A percentile compares a stretch with the other conserved stretches of the same genome.
Conservation (phyloP, 2,888 invertebrate genomes). For the Tiliacea citrago region DNA sequence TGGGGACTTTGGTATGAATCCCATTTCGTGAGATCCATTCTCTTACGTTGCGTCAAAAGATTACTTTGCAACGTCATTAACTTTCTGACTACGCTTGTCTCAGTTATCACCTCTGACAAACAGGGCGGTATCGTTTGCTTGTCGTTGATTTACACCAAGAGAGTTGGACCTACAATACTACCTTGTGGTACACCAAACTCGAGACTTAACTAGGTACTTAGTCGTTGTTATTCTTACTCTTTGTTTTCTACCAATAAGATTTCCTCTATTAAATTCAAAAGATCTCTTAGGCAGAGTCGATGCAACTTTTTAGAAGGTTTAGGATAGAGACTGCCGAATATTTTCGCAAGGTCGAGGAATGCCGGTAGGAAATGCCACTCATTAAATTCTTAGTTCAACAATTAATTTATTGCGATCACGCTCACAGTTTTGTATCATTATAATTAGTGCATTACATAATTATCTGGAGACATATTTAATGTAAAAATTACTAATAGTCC, state of each 20-base stretch:
- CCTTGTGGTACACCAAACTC: conserved; percentile 17
- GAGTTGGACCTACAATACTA: conserved; percentile 2
- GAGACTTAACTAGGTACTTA: neutral
- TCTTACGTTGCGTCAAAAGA: neutral
- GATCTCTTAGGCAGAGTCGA: neutral
- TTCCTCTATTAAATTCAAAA: neutral
- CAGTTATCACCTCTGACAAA: neutral
- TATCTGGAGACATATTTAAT: neutral
- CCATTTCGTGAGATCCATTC: no score
- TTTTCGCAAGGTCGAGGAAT: neutral
- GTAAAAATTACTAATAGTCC: neutral
- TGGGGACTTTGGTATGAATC: neutral
- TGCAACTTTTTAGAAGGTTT: neutral
- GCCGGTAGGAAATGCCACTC: neutral
- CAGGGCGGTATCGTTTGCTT: no score
- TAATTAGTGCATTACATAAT: neutral
- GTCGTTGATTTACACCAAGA: neutral
- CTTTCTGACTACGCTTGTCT: neutral
- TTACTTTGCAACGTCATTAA: neutral
- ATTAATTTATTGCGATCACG: neutral
- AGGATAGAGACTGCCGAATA: neutral
- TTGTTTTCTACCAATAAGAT: neutral
- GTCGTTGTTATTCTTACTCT: neutral
- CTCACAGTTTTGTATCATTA: neutral
- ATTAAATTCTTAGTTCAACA: neutral